Base-by-base conservation (phyloP, 2,888 invertebrate genomes). In the Acrocyrtus sp. region DNA sequence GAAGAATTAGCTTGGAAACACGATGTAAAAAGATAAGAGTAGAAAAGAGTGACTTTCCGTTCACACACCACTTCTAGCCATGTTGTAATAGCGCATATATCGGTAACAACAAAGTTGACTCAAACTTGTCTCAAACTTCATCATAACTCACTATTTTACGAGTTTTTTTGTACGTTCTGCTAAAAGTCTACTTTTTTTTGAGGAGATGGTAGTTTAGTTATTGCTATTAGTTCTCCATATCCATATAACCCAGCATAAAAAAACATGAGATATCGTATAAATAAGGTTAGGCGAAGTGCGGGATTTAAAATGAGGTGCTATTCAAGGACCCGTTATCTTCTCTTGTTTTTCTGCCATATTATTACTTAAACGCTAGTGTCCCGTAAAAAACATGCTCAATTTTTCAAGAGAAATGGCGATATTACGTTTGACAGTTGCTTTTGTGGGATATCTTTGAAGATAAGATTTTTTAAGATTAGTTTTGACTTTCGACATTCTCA, bases 131-230 rank as follows among this genome's bases (percentile, higher is more conserved):
- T 45, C 17, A 5, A 51, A 29, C 8, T 10, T 27, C 3, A 41
- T 41, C 51, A 51, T 62, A 62, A 51, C 26, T 62, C 62, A 62
- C 41, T 12, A 12, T 51, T 62, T 62, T 62, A 62, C 43, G 62
- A 62, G 62, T 51, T 45, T 34, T 8, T 19, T 34, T 17, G 34
- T 34, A 17, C 45, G 5, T 5, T 45, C 19, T 12, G 19, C 45
- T 45, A 45, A n/a, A n/a, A n/a, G 15, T 45, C 17, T 45, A n/a
- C 45, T 12, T 6, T 6, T 45, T 4, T n/a, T 45, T 45, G 45
- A 45, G n/a, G 17, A n/a, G 17, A 15, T 45, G 47, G 29, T 43
- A 58, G 58, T 56, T 56, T 53, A 43, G 22, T 50, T 19, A 4
- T 24, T n/a, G 19, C 56, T 24, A 56, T 56, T 56, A 41, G 24